Percentiles rank a stretch among this genome's conserved stretches.
phyloP scores from a whole-genome alignment of 2,888 invertebrate genomes.

The Caenorhabditis sp. region DNA sequence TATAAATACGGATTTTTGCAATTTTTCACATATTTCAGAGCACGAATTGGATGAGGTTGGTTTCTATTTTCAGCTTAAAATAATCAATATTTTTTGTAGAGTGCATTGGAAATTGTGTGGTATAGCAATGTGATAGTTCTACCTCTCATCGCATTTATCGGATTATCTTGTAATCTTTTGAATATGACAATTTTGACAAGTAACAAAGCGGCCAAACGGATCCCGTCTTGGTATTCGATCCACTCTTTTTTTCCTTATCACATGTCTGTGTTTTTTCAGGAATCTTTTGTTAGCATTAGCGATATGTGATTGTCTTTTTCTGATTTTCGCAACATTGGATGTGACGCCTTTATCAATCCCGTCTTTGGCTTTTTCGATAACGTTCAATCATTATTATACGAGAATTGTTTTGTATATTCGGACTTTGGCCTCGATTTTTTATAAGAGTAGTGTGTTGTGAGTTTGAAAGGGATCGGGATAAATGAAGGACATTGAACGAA shows the following conservation, averaged over 20 bases:
- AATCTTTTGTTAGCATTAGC: conserved; percentile 68
- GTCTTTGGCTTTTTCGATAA: conserved; percentile 52
- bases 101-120: conserved; percentile 60
- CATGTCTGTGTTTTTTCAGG: conserved; percentile 55
- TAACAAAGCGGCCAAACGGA: conserved; percentile 65
- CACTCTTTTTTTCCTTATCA: too few species aligned
- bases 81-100: too few species aligned
- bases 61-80: too few species aligned
- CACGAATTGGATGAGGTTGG: conserved; percentile 49
- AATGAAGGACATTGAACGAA: too few species aligned
- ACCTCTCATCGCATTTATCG: conserved; percentile 64
- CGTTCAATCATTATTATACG: conserved; percentile 56
- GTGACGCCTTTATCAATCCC: conserved; percentile 60
- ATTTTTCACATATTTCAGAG: conserved; percentile 50
- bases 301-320: conserved; percentile 67
- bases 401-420: conserved; percentile 65
- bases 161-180: conserved; percentile 66
- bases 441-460: conserved; percentile 70
- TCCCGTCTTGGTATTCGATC: conserved; percentile 68
- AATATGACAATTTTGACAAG: conserved; percentile 66
- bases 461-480: conserved; percentile 21
- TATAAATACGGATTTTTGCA: conserved; percentile 38
- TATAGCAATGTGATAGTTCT: conserved; percentile 65
- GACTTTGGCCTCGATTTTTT: conserved; percentile 69
- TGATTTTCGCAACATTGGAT: conserved; percentile 69